Evolutionary conservation across 2,797 vertebrate genomes (phyloP), one percentile per base, ranked within the genome.

Genomic region (Halcyon smyrnensis): DNA sequence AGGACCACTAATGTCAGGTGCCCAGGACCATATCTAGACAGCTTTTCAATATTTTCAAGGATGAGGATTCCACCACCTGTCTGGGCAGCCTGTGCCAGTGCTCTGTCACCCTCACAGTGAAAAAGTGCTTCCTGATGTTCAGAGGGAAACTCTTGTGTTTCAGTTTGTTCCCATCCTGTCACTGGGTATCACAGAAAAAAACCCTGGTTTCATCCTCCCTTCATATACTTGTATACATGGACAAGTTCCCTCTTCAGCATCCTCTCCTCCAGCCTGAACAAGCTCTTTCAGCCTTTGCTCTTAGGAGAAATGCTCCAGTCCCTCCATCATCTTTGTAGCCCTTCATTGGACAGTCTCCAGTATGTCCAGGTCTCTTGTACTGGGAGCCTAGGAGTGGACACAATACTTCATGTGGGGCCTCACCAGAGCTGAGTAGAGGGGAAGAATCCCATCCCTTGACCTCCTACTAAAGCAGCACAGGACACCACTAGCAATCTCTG

Each of bases 201-300:
- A 21, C 0, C 4, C 39, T 62, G 4, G 1, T 7, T 63, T 16
- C 1, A 3, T 50, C 3, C 11, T 57, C 32, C 13, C 5, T 50
- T 56, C 32, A 37, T 4, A 3, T 60, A 15, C 53, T 75, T 37
- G 12, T 15, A 14, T 48, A 27, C 15, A n/a, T 14, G 19, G 2
- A 15, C 10, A 24, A 36, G 11, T 48, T 71, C 5, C 12, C 8
- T 4, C 11, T 34, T 25, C 11, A 64, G 3, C 1, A 0, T 54
- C 19, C 14, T 23, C 4, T 80, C 32, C 25, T 64, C n/a, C 13
- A 12, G 25, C 11, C 25, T 41, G 57, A 54, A 46, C 15, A 11
- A 37, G 6, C 4, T 37, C 5, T 50, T 15, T 60, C 16, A 69
- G 30, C 12, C 5, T 37, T 65, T 75, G 17, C 11, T 56, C 12